A percentile compares a stretch with the other conserved stretches of the same genome.
Conservation (phyloP, 2,113 vertebrate species). For the chimpanzee (Pan troglodytes) region NHGRI_mPanTro3-v2.1_pri NC_072398.2:68226501-68227000, state of each 20-base stretch:
- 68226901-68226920: background rate
- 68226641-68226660: background rate
- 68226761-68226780: too few relatives aligned
- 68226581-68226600: background rate
- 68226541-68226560: background rate
- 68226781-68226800: accelerated
- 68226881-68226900: background rate
- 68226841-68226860: background rate
- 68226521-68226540: background rate
- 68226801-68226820: background rate
- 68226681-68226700: background rate
- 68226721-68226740: background rate
- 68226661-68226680: too few relatives aligned
- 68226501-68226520: background rate
- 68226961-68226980: background rate
- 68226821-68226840: background rate
- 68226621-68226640: background rate
- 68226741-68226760: background rate
- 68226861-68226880: background rate
- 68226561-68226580: background rate
- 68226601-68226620: background rate
- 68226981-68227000: background rate
- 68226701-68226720: background rate
- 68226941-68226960: background rate
- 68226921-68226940: background rate